phyloP scores from a whole-genome alignment of 2,888 invertebrate genomes.

The Anagyrus pseudococci region DNA sequence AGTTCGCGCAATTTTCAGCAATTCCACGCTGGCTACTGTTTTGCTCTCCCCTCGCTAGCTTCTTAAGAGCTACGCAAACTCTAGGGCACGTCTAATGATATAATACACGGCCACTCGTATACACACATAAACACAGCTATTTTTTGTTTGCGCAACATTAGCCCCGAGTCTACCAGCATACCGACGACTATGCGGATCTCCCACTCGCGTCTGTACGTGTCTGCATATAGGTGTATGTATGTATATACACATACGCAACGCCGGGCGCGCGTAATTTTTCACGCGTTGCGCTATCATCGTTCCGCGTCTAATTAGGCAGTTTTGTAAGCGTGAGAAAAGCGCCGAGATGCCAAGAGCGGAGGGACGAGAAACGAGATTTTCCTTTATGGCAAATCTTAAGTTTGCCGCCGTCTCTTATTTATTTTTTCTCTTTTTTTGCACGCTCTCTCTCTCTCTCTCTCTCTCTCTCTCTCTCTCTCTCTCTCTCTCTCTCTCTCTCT shows the following conservation, averaged over 20 bases:
- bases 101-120: background rate
- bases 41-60: no score
- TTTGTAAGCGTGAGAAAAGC: conserved; percentile 33
- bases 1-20: background rate
- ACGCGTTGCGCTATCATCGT: conserved; percentile 34
- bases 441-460: no score
- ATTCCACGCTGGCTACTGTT: no score
- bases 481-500: no score
- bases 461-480: no score
- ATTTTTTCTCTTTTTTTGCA: no score
- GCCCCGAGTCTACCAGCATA: background rate
- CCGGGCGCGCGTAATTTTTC: conserved; percentile 30
- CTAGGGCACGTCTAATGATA: background rate
- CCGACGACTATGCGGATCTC: background rate
- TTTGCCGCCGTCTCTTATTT: no score
- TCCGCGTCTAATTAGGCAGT: conserved; percentile 32
- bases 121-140: conserved; percentile 14
- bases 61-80: no score
- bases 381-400: no score
- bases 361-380: background rate
- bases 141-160: conserved; percentile 17
- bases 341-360: background rate
- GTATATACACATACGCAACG: background rate
- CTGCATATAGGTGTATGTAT: no score
- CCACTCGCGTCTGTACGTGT: background rate